Percentiles rank a stretch among this genome's conserved stretches.
These are phyloP conservation scores for Periophthalmodon schlosseri DNA, from an alignment of 2,113 vertebrate species.

Conservation along the genomic window DNA sequence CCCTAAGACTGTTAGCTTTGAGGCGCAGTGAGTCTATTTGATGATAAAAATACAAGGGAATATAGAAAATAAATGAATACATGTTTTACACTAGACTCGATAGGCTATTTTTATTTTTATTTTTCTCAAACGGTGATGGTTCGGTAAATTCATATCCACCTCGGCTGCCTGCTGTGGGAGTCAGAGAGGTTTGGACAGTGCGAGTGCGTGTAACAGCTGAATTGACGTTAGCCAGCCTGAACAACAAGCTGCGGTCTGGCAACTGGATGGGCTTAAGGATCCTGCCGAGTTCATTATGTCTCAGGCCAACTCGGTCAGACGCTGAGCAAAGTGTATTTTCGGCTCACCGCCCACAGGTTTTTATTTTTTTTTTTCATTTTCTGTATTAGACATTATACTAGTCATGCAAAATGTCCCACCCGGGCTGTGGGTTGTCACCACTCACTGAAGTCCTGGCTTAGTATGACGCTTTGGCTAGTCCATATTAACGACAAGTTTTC, in stretches of 20 bases:
- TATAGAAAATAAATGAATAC: not conserved
- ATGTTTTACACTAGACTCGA: slow-evolving; percentile 5
- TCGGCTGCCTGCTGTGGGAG: slow-evolving; percentile 59
- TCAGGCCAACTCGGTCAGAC: slow-evolving; percentile 55
- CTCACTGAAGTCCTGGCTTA: slow-evolving; percentile 9
- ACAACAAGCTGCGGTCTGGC: slow-evolving; percentile 60
- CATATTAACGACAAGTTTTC: slow-evolving; percentile 19
- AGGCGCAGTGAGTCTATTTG: not conserved
- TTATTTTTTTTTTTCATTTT: slow-evolving; percentile 40
- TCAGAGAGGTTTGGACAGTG: slow-evolving; percentile 62
- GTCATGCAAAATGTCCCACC: slow-evolving; percentile 34
- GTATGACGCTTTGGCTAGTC: slow-evolving; percentile 8
- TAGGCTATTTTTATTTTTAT: no score
- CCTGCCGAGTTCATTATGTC: slow-evolving; percentile 70
- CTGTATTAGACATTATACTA: slow-evolving; percentile 46
- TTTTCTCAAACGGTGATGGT: not conserved
- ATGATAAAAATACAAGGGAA: not conserved
- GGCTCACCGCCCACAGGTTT: slow-evolving; percentile 39
- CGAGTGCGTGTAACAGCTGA: slow-evolving; percentile 63
- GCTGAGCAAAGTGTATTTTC: slow-evolving; percentile 63
- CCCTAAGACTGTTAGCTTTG: no score
- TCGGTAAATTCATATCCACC: slow-evolving; percentile 18
- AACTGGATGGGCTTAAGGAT: slow-evolving; percentile 68
- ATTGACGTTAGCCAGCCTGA: slow-evolving; percentile 52
- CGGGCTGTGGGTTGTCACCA: slow-evolving; percentile 20